Evolutionary conservation across 2,113 vertebrate species (phyloP).

Genomic region (Platysteira castanea): DNA sequence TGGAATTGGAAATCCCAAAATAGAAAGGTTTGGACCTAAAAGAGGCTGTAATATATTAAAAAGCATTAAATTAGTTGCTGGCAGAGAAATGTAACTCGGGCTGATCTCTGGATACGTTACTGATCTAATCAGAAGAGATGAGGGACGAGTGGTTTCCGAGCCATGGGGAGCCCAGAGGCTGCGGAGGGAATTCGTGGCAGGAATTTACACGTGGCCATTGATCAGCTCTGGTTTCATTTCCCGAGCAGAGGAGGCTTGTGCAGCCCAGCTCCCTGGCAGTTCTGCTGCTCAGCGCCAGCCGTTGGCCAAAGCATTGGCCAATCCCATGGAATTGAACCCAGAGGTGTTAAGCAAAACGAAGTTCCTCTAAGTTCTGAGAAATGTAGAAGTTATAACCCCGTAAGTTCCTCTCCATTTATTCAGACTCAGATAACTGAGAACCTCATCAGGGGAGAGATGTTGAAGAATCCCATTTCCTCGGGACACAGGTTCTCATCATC

Average conservation of each 20-base stretch:
- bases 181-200: neutral
- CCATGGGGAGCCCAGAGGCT: neutral
- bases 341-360: neutral
- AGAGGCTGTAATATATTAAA: neutral
- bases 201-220: neutral
- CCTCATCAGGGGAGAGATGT: neutral
- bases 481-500: neutral
- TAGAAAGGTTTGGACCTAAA: constrained; percentile 41
- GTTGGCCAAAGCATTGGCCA: neutral
- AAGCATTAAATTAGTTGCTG: constrained; percentile 5
- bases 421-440: neutral
- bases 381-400: fast-evolving
- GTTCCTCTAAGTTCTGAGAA: neutral
- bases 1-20: constrained; percentile 14
- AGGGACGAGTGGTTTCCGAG: neutral
- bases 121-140: neutral
- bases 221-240: neutral
- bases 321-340: fast-evolving
- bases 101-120: neutral
- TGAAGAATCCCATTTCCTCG: neutral
- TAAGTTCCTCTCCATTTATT: neutral
- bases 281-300: neutral
- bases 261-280: neutral
- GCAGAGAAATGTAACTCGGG: neutral
- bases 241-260: neutral